Evolutionary conservation across 2,797 vertebrate genomes (phyloP).

Genomic region (Choloepus didactylus): DNA sequence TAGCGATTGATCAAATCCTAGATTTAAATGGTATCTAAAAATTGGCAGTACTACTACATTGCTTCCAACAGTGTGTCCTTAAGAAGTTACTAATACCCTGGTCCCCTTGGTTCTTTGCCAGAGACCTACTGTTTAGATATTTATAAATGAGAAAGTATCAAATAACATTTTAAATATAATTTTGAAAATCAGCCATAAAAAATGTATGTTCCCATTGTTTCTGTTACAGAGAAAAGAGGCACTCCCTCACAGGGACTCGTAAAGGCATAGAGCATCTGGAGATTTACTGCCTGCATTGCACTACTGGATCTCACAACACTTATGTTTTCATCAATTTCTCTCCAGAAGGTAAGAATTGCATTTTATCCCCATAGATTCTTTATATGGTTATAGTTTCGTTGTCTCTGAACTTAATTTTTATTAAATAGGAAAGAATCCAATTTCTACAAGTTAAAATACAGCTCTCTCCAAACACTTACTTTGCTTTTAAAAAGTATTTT

Average conservation of each 20-base stretch:
- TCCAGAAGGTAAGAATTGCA: constrained; percentile 80
- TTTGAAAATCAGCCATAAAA: constrained; percentile 42
- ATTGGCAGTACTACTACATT: not conserved
- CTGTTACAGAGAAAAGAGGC: constrained; percentile 85
- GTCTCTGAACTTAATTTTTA: constrained; percentile 56
- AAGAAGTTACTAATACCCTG: not conserved
- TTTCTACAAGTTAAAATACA: constrained; percentile 30
- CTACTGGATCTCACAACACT: constrained; percentile 72
- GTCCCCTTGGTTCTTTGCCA: not conserved
- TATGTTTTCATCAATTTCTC: constrained; percentile 81
- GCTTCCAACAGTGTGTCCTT: not conserved
- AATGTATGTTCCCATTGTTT: not conserved
- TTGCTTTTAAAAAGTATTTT: constrained; percentile 34
- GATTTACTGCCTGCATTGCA: constrained; percentile 62
- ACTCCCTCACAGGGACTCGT: constrained; percentile 62
- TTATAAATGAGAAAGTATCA: not conserved
- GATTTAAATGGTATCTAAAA: not conserved
- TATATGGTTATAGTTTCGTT: constrained; percentile 21
- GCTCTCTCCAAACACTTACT: not conserved
- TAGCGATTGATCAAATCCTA: not conserved
- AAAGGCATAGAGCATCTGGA: constrained; percentile 81
- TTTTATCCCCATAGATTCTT: not conserved
- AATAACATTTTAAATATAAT: not conserved
- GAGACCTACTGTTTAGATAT: not conserved
- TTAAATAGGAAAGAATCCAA: constrained; percentile 42